These are phyloP conservation scores for Palythoa caribaeorum DNA, from an alignment of 92 coral and sea anemone genomes.

Conservation along the genomic window DNA sequence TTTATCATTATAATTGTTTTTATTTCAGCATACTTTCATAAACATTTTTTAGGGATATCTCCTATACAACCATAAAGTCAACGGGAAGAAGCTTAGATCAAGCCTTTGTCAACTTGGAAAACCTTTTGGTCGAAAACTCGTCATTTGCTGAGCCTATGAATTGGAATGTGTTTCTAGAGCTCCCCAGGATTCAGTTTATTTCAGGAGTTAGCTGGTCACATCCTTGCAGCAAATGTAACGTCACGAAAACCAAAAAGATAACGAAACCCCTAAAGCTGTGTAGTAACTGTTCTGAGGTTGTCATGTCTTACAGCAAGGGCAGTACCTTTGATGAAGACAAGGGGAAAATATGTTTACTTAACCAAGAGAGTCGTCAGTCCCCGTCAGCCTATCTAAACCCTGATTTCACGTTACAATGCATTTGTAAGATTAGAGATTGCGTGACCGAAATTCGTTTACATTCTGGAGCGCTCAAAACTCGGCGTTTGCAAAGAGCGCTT, in stretches of 20 bases:
- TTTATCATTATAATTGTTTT: not conserved
- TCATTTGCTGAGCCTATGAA: not conserved
- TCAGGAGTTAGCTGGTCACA: conserved; percentile 16
- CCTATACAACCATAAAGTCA: not conserved
- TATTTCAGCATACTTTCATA: too few species aligned
- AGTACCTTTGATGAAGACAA: not conserved
- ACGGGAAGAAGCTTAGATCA: not conserved
- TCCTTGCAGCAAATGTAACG: not conserved
- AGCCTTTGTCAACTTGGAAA: not conserved
- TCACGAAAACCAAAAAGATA: not conserved
- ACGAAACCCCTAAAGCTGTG: not conserved
- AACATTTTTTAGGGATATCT: conserved; percentile 11
- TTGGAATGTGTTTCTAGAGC: not conserved
- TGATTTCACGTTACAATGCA: not conserved
- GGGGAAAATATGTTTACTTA: not conserved
- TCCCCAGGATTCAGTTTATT: not conserved
- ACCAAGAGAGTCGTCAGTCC: not conserved
- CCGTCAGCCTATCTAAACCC: not conserved
- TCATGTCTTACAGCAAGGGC: not conserved
- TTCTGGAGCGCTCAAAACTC: not conserved
- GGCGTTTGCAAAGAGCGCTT: not conserved
- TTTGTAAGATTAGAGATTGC: conserved; percentile 7
- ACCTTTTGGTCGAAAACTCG: not conserved
- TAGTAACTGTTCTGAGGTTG: not conserved
- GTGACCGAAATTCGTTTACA: conserved; percentile 4